Evolutionary conservation across 1,140 invertebrate species (phyloP), one percentile per base, ranked within the genome.

Genomic region (Meloidogyne hapla): DNA sequence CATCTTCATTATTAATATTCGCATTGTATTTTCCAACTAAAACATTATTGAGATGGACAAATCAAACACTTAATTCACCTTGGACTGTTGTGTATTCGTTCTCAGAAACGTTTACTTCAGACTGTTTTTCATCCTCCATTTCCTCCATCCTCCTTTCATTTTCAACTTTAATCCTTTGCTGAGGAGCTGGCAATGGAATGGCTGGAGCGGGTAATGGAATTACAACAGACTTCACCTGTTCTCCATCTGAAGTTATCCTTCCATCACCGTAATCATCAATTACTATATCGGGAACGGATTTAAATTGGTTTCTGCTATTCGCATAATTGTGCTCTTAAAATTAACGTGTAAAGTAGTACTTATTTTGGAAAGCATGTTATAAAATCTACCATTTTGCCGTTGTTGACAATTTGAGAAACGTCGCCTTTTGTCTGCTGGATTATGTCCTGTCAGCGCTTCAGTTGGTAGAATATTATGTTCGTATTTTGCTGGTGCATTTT

Each of bases 191-290:
- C n/a, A 73, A 33, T 21, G 70, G 70, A 33, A 73, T 73, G 26
- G 70, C 70, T 6, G 70, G 70, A 26, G 70, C 70, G 15, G 56
- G 70, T 38, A 73, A 63, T 64, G 70, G 70, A 15, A 73, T 73
- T 15, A 6, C 56, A n/a, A n/a, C 15, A 21, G 65, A 5, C 6
- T 42, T 67, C 15, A 8, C 21, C n/a, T 23, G 21, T 9, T 21
- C 18, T 18, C 33, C 15, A 15, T 18, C 15, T 26, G 5, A 18
- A 18, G 64, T 40, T n/a, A 42, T 42, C 8, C 45, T 48, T 56
- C 48, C 23, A 13, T 63, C 38, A 38, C 56, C 28, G 70, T 26
- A 73, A 64, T 73, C 70, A n/a, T 73, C 70, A 23, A 73, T 73
- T 61, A 38, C 64, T 26, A 73, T 73, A 12, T 73, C 21, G 5